Evolutionary conservation across 2,888 invertebrate genomes (phyloP).

Genomic region (Boloria selene): DNA sequence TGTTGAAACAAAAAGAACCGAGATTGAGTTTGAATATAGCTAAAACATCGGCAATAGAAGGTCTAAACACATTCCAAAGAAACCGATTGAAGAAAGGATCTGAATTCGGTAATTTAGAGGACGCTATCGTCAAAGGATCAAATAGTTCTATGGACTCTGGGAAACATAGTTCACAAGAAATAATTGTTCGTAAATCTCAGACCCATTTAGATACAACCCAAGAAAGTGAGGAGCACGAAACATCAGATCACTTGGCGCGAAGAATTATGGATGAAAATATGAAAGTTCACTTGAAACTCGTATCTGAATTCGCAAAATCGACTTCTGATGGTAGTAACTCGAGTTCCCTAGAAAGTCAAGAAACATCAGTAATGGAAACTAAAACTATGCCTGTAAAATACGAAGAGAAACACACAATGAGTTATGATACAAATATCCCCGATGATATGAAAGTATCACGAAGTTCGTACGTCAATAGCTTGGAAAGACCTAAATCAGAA

Average conservation of each 20-base stretch:
- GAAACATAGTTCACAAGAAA: slow-evolving; percentile 57
- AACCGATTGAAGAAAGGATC: slow-evolving; percentile 87
- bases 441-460: slow-evolving; percentile 85
- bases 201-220: slow-evolving; percentile 53
- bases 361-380: slow-evolving; percentile 53
- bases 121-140: slow-evolving; percentile 85
- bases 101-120: slow-evolving; percentile 89
- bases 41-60: slow-evolving; percentile 83
- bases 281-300: slow-evolving; percentile 75
- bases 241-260: slow-evolving; percentile 72
- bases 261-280: slow-evolving; percentile 77
- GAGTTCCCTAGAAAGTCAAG: slow-evolving; percentile 71
- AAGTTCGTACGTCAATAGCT: slow-evolving; percentile 81
- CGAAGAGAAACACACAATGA: slow-evolving; percentile 71
- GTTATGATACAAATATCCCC: slow-evolving; percentile 83
- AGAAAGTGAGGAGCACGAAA: slow-evolving; percentile 64
- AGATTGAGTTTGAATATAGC: slow-evolving; percentile 78
- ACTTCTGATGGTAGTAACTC: slow-evolving; percentile 74
- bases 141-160: slow-evolving; percentile 75
- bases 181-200: slow-evolving; percentile 47
- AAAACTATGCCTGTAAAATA: slow-evolving; percentile 61
- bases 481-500: slow-evolving; percentile 84
- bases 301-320: slow-evolving; percentile 76
- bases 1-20: slow-evolving; percentile 81
- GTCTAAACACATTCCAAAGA: slow-evolving; percentile 85